phyloP scores from a whole-genome alignment of 1,140 invertebrate genomes.

The Eurosta solidaginis region DNA sequence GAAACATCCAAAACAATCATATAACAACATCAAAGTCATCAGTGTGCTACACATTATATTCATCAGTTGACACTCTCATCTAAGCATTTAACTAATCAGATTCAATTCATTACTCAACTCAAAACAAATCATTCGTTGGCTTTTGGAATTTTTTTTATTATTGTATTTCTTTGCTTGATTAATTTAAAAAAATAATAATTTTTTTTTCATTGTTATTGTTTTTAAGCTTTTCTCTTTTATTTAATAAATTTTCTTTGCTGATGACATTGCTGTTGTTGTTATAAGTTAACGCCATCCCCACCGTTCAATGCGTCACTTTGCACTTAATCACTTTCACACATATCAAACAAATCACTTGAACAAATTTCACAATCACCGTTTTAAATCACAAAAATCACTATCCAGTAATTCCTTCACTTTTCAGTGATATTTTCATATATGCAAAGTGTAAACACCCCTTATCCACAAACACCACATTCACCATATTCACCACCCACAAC shows the following conservation, averaged over 20 bases:
- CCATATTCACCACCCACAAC: too few relatives aligned
- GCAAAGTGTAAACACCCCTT: background rate
- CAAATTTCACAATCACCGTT: background rate
- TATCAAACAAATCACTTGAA: background rate
- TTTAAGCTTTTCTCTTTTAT: background rate
- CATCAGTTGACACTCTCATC: too few relatives aligned
- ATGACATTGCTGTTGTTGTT: constrained; percentile 21
- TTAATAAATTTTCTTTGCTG: background rate
- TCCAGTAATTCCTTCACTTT: too few relatives aligned
- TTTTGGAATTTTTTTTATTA: too few relatives aligned
- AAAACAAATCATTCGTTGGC: background rate
- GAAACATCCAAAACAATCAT: constrained; percentile 50
- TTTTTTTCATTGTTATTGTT: too few relatives aligned
- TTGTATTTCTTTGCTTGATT: too few relatives aligned
- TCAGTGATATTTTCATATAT: background rate
- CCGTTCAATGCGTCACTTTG: constrained; percentile 11
- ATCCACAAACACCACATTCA: background rate
- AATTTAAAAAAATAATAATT: too few relatives aligned
- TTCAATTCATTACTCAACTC: too few relatives aligned
- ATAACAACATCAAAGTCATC: constrained; percentile 20
- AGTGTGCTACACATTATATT: too few relatives aligned
- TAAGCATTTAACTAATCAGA: background rate
- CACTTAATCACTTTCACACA: background rate
- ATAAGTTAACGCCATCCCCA: constrained; percentile 10
- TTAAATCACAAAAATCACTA: background rate